Base-by-base conservation (phyloP, 2,888 invertebrate genomes). In the Trissolcus brochymenae region DNA sequence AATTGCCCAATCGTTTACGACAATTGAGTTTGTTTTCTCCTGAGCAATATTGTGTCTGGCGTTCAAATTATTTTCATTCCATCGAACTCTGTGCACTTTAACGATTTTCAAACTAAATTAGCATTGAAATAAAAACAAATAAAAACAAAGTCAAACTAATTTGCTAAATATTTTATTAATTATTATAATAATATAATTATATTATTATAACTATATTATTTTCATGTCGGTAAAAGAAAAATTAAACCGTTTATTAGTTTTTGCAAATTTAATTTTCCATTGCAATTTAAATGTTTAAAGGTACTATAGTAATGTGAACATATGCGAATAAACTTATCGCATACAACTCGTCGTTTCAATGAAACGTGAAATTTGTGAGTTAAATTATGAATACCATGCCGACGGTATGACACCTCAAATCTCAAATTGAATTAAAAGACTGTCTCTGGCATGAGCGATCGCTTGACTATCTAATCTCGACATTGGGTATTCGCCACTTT, bases 401-500 rank as follows among this genome's bases (percentile, higher is more conserved):
- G 60, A 50, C 62, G 55, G 43, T 17, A 49, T 17, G 55, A 55
- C 55, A 65, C 41, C 46, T 55, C 49, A 65, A 65, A 55, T 55
- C 35, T 35, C 9, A 35, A 35, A 35, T 35, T 64, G 53, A 53
- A 64, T 64, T 53, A 64, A 64, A 64, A 64, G 64, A 43, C 46
- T 43, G 64, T 64, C 64, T 60, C 43, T 41, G 54, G 43, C 16
- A 54, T 29, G 43, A 54, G 17, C 65, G 49, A 56, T 46, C 56
- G 35, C 41, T 35, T 35, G 54, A 54, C 54, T 64, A 67, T 67
- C 59, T 67, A 57, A 67, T 67, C 67, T 51, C 21, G 51, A 67
- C 59, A 67, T 67, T 67, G 56, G 56, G 65, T 65, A 56, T 49
- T 40, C 56, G 49, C 56, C 65, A 56, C 56, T 65, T 56, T 35